Percentiles rank a stretch among this genome's conserved stretches.
phyloP scores from a whole-genome alignment of 2,888 invertebrate genomes.

The Sesia bembeciformis region DNA sequence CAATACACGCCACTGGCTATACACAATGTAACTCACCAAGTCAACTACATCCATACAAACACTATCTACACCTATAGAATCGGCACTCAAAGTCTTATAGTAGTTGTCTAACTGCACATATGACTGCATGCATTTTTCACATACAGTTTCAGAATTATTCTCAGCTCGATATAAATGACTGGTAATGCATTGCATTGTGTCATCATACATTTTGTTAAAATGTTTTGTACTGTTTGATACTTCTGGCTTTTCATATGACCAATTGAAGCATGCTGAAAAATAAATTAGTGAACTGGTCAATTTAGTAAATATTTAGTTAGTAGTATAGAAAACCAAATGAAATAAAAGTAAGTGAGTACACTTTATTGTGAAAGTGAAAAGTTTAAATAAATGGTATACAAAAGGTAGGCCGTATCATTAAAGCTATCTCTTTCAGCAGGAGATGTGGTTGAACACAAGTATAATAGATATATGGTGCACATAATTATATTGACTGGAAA shows the following conservation, averaged over 20 bases:
- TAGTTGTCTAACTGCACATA: constrained; percentile 72
- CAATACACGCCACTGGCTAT: no score
- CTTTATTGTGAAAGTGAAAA: no score
- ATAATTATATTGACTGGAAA: no score
- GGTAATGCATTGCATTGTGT: constrained; percentile 56
- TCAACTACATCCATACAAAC: constrained; percentile 82
- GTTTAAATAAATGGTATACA: no score
- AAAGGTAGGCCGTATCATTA: no score
- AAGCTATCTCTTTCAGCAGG: no score
- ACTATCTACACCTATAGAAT: constrained; percentile 71
- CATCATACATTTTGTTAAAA: constrained; percentile 60
- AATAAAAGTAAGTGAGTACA: no score
- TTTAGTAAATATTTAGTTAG: no score
- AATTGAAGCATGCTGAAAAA: constrained; percentile 73
- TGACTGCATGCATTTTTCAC: constrained; percentile 66
- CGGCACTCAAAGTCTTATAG: constrained; percentile 72
- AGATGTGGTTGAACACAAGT: no score
- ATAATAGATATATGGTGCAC: no score
- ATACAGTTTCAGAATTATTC: constrained; percentile 50
- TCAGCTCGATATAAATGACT: constrained; percentile 25
- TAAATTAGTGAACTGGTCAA: no score
- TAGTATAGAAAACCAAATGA: no score
- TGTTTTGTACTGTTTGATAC: constrained; percentile 62
- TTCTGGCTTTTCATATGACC: constrained; percentile 47
- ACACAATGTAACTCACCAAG: constrained; percentile 55